phyloP scores from a whole-genome alignment of 2,113 vertebrate genomes.

The Glaucidium brasilianum region DNA sequence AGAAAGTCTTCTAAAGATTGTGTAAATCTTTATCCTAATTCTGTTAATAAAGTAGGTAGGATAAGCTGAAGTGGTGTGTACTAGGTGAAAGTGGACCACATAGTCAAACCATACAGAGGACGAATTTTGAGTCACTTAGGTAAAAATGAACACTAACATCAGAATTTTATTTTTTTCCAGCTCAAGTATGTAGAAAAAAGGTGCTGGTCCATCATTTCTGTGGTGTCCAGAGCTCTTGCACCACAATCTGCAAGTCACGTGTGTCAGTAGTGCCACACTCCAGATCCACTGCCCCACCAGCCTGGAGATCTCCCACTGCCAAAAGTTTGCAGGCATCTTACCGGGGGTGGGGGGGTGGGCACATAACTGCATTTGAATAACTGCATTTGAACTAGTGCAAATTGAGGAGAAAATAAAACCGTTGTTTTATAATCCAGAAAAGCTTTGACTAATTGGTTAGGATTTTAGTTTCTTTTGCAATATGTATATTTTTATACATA shows the following conservation, averaged over 20 bases:
- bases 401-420: neutral
- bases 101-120: neutral
- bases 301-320: neutral
- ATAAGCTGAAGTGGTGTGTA: neutral
- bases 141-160: neutral
- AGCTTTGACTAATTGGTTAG: neutral
- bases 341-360: accelerated
- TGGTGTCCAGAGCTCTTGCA: neutral
- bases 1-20: constrained; percentile 10
- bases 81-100: neutral
- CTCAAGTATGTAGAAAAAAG: neutral
- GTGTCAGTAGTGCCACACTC: neutral
- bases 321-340: neutral
- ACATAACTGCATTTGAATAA: neutral
- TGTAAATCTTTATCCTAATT: neutral
- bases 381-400: neutral
- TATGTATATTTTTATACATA: neutral
- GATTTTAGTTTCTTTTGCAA: neutral
- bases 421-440: neutral
- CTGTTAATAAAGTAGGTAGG: neutral
- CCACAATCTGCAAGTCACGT: accelerated
- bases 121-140: neutral
- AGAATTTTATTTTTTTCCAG: neutral
- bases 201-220: neutral
- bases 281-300: neutral